Conservation (phyloP, 2,888 invertebrate genomes). For the Beris chalybata region DNA sequence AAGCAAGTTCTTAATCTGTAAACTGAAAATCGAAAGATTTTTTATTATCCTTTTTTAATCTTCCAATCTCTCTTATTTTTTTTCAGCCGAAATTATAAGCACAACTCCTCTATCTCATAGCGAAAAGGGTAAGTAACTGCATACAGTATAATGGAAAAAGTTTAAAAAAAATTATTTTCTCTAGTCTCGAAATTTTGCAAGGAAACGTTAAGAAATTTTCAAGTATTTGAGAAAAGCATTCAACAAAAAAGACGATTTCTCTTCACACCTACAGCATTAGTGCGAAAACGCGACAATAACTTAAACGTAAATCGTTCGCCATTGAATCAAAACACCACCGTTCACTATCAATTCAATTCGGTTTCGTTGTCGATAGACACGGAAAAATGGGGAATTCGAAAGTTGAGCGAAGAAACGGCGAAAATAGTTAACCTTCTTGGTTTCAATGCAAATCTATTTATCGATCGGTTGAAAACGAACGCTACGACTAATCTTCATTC, state of each 20-base stretch:
- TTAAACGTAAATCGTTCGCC: slow-evolving; percentile 31
- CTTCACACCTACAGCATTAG: slow-evolving; percentile 29
- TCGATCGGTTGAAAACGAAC: slow-evolving; percentile 15
- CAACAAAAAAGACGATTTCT: slow-evolving; percentile 25
- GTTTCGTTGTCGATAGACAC: slow-evolving; percentile 13
- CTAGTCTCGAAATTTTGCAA: slow-evolving; percentile 29
- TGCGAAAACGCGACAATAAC: neutral
- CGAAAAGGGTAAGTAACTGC: no score
- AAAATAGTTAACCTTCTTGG: slow-evolving; percentile 31
- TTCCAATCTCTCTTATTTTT: no score
- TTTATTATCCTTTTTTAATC: no score
- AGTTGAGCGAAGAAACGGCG: slow-evolving; percentile 14
- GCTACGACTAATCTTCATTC: slow-evolving; percentile 10
- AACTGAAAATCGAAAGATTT: no score
- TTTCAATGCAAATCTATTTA: slow-evolving; percentile 22
- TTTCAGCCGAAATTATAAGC: no score
- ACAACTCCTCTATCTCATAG: no score
- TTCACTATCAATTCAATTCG: slow-evolving; percentile 33
- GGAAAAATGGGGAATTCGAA: slow-evolving; percentile 29
- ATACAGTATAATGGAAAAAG: no score
- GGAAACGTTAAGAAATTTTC: slow-evolving; percentile 23
- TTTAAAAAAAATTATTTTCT: neutral
- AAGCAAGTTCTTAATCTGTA: no score
- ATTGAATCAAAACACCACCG: slow-evolving; percentile 18
- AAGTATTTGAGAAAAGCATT: slow-evolving; percentile 6